phyloP scores from a whole-genome alignment of 1,140 invertebrate genomes.

The Copidosoma floridanum region DNA sequence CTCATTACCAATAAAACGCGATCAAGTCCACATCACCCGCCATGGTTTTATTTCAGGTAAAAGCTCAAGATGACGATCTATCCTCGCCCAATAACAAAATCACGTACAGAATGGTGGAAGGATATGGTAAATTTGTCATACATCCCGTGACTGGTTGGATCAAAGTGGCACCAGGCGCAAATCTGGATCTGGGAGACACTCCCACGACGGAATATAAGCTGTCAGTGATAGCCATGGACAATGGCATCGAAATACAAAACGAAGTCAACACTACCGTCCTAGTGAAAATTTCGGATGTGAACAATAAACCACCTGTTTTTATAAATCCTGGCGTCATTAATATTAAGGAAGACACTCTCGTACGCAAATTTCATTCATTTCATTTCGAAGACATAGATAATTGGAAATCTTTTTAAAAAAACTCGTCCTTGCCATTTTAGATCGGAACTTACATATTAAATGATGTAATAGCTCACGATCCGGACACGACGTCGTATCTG shows the following conservation, averaged over 20 bases:
- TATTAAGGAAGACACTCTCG: slow-evolving; percentile 75
- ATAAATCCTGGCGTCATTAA: slow-evolving; percentile 66
- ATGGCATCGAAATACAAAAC: slow-evolving; percentile 79
- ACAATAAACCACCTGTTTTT: slow-evolving; percentile 83
- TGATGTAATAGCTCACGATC: slow-evolving; percentile 72
- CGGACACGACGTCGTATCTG: slow-evolving; percentile 74
- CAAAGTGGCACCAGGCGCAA: slow-evolving; percentile 80
- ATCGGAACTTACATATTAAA: slow-evolving; percentile 71
- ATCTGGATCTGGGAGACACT: slow-evolving; percentile 85
- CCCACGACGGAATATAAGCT: slow-evolving; percentile 68
- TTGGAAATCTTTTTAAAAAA: background rate
- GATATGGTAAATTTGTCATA: slow-evolving; percentile 88
- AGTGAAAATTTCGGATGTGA: slow-evolving; percentile 85
- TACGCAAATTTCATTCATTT: slow-evolving; percentile 37
- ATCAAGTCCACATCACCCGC: too few relatives aligned
- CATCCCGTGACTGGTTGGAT: slow-evolving; percentile 79
- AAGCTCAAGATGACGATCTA: slow-evolving; percentile 80
- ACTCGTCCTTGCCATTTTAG: slow-evolving; percentile 44
- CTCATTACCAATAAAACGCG: too few relatives aligned
- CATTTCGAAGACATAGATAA: slow-evolving; percentile 6
- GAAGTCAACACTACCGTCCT: slow-evolving; percentile 73
- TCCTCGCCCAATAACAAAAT: slow-evolving; percentile 83
- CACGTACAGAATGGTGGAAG: slow-evolving; percentile 83
- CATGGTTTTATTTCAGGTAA: slow-evolving; percentile 60
- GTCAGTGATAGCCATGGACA: slow-evolving; percentile 78